phyloP scores from a whole-genome alignment of 2,113 vertebrate genomes.

The Nipponia nippon region DNA sequence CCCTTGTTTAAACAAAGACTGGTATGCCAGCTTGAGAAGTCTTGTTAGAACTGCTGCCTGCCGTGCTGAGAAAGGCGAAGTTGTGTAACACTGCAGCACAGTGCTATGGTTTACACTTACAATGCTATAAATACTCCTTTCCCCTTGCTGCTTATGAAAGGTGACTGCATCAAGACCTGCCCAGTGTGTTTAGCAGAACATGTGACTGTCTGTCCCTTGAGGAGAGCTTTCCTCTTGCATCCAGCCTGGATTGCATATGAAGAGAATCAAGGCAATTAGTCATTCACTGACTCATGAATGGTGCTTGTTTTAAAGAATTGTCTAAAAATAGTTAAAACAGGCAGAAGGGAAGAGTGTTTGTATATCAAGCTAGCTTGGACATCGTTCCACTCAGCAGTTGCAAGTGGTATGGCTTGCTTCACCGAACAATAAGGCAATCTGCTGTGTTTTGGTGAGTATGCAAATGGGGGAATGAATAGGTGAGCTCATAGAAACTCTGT shows the following conservation, averaged over 20 bases:
- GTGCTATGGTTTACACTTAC: conserved; percentile 40
- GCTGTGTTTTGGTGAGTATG: background rate
- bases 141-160: conserved; percentile 41
- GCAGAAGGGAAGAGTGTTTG: background rate
- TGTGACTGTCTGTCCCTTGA: conserved; percentile 20
- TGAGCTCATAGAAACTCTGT: background rate
- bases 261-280: background rate
- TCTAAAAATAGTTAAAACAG: conserved; percentile 34
- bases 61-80: background rate
- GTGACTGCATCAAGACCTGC: conserved; percentile 39
- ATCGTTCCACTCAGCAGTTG: background rate
- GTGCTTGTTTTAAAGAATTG: background rate
- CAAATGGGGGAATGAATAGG: background rate
- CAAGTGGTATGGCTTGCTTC: background rate
- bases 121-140: conserved; percentile 58
- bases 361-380: background rate
- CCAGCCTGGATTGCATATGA: background rate
- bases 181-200: conserved; percentile 34
- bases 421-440: background rate
- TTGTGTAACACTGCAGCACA: conserved; percentile 65
- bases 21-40: background rate
- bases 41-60: background rate
- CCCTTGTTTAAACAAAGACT: background rate
- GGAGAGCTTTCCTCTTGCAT: background rate
- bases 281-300: conserved; percentile 42